Evolutionary conservation across 2,888 invertebrate genomes (phyloP), one percentile per base, ranked within the genome.

Genomic region (Calliphora vomitoria): DNA sequence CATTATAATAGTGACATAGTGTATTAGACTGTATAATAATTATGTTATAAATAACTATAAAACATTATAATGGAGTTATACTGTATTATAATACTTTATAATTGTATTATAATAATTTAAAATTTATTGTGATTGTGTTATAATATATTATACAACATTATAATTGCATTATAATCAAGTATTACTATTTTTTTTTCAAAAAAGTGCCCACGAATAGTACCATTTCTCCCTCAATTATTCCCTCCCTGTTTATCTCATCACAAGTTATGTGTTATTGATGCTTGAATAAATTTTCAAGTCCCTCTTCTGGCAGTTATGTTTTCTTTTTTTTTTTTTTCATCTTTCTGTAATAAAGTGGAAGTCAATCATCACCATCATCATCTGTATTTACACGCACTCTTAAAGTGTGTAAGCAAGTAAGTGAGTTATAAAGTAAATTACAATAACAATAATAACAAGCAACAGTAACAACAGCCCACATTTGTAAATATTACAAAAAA

Each of bases 301-400:
- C 85, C 85, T 81, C 80, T 78, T 76, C 11, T 47, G 53, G 72
- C 64, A 80, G 50, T 79, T 31, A 44, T 0, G 1, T 4, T 11
- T 44, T 13, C 13, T 44, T 44, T 11, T 64, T 38, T 41, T 10
- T 20, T 1, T 76, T 20, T 38, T 13, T 64, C 35, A 38, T 44
- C 60, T 8, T 15, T 38, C 58, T 5, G 55, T 60, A 81, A 85
- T 85, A 69, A 85, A 85, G 80, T 85, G 85, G 85, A 85, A 85
- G 85, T 85, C 85, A 85, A 85, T 85, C 85, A 81, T 80, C 85
- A 76, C 84, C 84, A 44, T 38, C 50, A 53, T 20, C 47, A 60
- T 74, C 58, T 82, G 20, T 72, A 66, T 72, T 79, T 79, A 79
- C 71, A 68, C 74, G 74, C 82, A 75, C 47, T 75, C 74, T 75